Conservation (phyloP, 1,140 invertebrate species). For the Drosophila simulans region DNA sequence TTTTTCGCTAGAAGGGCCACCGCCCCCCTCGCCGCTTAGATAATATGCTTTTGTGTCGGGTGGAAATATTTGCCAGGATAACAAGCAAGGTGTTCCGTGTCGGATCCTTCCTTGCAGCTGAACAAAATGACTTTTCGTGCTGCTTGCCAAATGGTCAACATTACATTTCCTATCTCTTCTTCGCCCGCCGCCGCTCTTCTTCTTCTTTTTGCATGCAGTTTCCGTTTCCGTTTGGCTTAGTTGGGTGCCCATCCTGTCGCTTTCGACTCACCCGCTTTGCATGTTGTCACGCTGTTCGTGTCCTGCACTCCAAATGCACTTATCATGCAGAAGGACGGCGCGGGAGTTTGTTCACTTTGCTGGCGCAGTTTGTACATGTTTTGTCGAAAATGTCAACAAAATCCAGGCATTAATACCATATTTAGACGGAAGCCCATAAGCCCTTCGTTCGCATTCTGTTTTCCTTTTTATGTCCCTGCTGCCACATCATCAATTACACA, state of each 20-base stretch:
- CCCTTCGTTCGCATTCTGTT: slow-evolving; percentile 14
- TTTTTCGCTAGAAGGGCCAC: slow-evolving; percentile 8
- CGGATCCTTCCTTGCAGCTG: not conserved
- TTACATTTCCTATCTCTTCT: slow-evolving; percentile 52
- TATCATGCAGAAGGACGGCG: slow-evolving; percentile 49
- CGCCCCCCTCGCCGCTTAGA: slow-evolving; percentile 5
- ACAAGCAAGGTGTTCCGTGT: slow-evolving; percentile 58
- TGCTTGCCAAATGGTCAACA: slow-evolving; percentile 79
- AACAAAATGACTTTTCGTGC: slow-evolving; percentile 75
- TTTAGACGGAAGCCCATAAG: slow-evolving; percentile 24
- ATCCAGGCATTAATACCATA: slow-evolving; percentile 60
- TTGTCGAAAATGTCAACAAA: slow-evolving; percentile 82
- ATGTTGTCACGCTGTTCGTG: slow-evolving; percentile 74
- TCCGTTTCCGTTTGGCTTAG: slow-evolving; percentile 73
- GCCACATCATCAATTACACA: slow-evolving; percentile 83
- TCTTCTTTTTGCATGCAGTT: slow-evolving; percentile 64
- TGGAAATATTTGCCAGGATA: slow-evolving; percentile 65
- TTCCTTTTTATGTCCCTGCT: slow-evolving; percentile 66
- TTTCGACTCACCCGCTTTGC: slow-evolving; percentile 48
- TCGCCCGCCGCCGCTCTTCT: slow-evolving; percentile 1
- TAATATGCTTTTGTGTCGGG: slow-evolving; percentile 52
- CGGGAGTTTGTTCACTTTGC: slow-evolving; percentile 38
- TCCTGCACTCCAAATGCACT: slow-evolving; percentile 77
- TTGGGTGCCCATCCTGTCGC: slow-evolving; percentile 27
- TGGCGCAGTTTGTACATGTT: slow-evolving; percentile 72